Evolutionary conservation across 2,113 vertebrate genomes (phyloP).

Genomic region (Zosterops borbonicus): DNA sequence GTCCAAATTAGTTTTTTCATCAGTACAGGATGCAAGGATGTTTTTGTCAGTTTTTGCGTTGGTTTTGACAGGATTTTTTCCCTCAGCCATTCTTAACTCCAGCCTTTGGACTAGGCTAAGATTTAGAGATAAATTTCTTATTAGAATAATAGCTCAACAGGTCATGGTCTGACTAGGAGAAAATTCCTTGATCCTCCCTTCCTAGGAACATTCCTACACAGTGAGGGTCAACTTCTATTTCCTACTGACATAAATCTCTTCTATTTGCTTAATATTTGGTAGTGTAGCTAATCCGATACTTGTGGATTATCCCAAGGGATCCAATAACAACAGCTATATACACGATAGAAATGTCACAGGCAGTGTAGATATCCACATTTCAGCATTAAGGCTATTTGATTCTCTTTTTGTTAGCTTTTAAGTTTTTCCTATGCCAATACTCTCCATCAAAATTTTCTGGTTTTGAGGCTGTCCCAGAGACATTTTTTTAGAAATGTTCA

Average conservation of each 20-base stretch:
- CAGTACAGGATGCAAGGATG: not conserved
- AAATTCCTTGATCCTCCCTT: conserved; percentile 33
- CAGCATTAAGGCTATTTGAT: not conserved
- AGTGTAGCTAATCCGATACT: not conserved
- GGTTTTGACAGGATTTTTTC: not conserved
- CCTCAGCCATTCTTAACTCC: not conserved
- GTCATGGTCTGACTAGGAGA: not conserved
- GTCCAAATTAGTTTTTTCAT: not conserved
- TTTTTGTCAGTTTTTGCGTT: not conserved
- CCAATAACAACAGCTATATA: not conserved
- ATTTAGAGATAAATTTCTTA: not conserved
- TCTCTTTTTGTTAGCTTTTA: not conserved
- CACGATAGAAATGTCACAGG: not conserved
- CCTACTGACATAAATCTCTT: conserved; percentile 21
- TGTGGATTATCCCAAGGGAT: not conserved
- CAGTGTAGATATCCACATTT: not conserved
- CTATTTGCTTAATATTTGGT: not conserved
- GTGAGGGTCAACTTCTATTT: conserved; percentile 17
- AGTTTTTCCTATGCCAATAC: not conserved
- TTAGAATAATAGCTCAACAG: not conserved
- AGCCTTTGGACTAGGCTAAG: not conserved
- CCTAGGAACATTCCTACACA: not conserved
- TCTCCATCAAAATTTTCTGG: not conserved
- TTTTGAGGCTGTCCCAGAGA: not conserved
- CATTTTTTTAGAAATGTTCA: not conserved